Evolutionary conservation across 2,113 vertebrate genomes (phyloP).

Genomic region (Apus apus): DNA sequence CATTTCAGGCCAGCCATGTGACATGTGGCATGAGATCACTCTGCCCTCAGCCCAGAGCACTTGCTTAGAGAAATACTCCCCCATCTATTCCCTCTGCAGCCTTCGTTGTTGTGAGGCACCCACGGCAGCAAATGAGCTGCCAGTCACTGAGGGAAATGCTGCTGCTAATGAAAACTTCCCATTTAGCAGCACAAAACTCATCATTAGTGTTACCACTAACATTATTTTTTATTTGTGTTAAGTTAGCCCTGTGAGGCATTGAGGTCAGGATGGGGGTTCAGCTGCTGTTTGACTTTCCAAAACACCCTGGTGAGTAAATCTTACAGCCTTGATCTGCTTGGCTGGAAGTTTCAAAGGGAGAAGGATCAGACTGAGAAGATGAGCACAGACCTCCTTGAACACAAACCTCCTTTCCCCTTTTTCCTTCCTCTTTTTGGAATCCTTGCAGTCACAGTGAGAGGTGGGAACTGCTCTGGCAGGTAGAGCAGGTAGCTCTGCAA

Average conservation of each 20-base stretch:
- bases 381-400: neutral
- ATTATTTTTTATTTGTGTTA: neutral
- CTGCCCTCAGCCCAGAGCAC: neutral
- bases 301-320: neutral
- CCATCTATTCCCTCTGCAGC: neutral
- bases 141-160: neutral
- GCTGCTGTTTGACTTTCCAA: neutral
- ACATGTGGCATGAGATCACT: neutral
- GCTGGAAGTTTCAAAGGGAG: neutral
- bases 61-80: neutral
- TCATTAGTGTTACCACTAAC: neutral
- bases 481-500: neutral
- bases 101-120: neutral
- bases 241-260: neutral
- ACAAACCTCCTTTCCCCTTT: neutral
- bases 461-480: neutral
- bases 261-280: neutral
- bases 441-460: neutral
- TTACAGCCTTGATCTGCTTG: neutral
- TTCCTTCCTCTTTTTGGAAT: neutral
- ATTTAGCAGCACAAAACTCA: neutral
- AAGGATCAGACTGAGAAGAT: accelerated
- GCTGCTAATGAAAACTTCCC: neutral
- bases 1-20: neutral
- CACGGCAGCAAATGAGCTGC: neutral